phyloP scores from a whole-genome alignment of 2,113 vertebrate genomes.

The Noctilio leporinus region DNA sequence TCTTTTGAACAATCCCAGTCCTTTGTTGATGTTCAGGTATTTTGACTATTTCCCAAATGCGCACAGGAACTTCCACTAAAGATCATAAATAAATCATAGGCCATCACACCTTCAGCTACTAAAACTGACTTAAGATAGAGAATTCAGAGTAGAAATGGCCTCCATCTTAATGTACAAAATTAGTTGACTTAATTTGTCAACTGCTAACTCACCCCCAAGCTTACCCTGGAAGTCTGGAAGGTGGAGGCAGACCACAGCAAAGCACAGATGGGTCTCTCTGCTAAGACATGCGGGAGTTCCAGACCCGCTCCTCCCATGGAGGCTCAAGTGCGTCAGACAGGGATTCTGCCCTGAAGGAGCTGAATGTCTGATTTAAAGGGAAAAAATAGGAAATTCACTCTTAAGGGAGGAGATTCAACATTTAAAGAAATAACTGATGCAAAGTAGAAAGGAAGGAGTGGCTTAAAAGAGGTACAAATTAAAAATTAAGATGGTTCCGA shows the following conservation, averaged over 20 bases:
- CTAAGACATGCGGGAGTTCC: not conserved
- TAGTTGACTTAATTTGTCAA: not conserved
- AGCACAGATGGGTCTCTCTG: not conserved
- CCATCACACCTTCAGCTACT: not conserved
- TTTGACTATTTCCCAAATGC: not conserved
- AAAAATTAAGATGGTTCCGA: not conserved
- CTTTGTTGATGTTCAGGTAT: not conserved
- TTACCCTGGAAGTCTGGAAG: not conserved
- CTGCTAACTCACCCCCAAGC: not conserved
- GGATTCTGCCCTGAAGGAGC: not conserved
- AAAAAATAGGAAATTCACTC: not conserved
- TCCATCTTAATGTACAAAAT: not conserved
- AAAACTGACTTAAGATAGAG: not conserved
- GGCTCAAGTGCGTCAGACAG: not conserved
- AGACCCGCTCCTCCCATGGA: too few relatives aligned
- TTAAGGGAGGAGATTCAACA: not conserved
- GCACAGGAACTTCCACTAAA: not conserved
- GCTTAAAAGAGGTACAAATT: not conserved
- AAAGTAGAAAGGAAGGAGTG: not conserved
- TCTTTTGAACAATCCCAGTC: not conserved
- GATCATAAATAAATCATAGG: not conserved
- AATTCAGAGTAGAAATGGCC: not conserved
- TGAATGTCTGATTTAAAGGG: not conserved
- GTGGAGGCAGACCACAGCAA: rapidly evolving
- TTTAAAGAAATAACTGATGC: not conserved